Evolutionary conservation across 2,888 invertebrate genomes (phyloP), one percentile per base, ranked within the genome.

Genomic region (Caenorhabditis afra): DNA sequence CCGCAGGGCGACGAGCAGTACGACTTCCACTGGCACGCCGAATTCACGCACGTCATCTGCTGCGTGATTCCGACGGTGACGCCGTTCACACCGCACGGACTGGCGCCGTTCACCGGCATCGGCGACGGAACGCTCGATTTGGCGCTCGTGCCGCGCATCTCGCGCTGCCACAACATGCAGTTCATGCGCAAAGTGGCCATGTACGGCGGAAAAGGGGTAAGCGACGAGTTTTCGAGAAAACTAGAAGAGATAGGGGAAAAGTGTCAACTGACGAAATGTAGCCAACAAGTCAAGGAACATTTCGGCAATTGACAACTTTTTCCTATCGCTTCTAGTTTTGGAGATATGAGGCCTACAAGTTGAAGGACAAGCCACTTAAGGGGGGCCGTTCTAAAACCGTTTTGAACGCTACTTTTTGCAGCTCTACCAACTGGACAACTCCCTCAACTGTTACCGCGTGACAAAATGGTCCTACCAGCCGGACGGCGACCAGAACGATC

Each of bases 141-240:
- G 68, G 86, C 88, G 2, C 50, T 89, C 22, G 85, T 90, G 7
- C 87, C 87, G 5, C 64, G 84, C 37, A 85, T 89, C 11, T 87
- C 87, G 12, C 77, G 89, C 64, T 89, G 73, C 39, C 83, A 84
- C 20, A 89, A 89, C 66, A 81, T 89, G 55, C 83, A 86, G 49
- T 87, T 89, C 73, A 88, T 89, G 87, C 61, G 87, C 44, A 87
- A 85, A 47, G 89, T 89, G 10, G 85, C 89, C 22, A 86, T 90
- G 86, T 89, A 88, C 47, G 89, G 89, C 41, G 89, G 89, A 70
- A 88, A 80, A 45, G 65, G 68, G 68, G 68, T 76, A 62, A 8
- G 29, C 29, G 12, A 18, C 7, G 29, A 29, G 29, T 29, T 29
- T 29, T 3, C 29, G 29, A n/a, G n/a, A n/a, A n/a, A n/a, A n/a